Conservation (phyloP, 1,140 invertebrate species). For the Drosophila suzukii region DNA sequence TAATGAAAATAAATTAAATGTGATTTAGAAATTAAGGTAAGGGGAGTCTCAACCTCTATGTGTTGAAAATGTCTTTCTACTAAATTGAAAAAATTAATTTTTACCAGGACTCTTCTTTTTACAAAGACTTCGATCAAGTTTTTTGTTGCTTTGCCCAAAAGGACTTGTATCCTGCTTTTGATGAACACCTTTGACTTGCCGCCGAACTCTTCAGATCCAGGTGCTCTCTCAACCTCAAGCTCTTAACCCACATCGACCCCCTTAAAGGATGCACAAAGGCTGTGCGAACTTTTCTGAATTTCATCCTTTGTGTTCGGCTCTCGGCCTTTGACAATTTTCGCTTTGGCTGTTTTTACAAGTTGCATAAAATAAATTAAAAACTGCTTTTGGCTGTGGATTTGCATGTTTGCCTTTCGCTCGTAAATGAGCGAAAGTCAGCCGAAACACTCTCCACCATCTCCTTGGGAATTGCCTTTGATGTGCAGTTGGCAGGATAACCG, state of each 20-base stretch:
- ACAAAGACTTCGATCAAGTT: background rate
- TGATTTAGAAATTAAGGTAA: background rate
- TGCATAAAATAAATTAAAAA: constrained; percentile 81
- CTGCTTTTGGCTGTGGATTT: constrained; percentile 72
- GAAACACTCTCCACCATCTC: constrained; percentile 38
- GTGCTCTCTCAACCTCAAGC: constrained; percentile 3
- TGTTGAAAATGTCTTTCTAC: background rate
- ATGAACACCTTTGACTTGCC: constrained; percentile 34
- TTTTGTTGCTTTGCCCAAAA: background rate
- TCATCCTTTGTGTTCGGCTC: constrained; percentile 35
- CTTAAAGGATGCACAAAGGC: constrained; percentile 12
- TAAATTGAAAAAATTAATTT: background rate
- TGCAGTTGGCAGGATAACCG: constrained; percentile 46
- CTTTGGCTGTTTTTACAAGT: constrained; percentile 53
- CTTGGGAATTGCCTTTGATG: constrained; percentile 73
- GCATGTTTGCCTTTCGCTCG: constrained; percentile 49
- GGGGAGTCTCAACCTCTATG: no score
- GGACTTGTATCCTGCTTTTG: background rate
- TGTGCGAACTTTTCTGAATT: constrained; percentile 43
- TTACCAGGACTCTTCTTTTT: background rate
- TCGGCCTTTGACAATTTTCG: constrained; percentile 71
- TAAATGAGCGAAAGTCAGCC: constrained; percentile 50
- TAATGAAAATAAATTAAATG: background rate
- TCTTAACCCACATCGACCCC: constrained; percentile 21
- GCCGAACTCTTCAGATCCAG: constrained; percentile 30